Conservation (phyloP, 2,797 vertebrate genomes). For the Podarcis lilfordi region DNA sequence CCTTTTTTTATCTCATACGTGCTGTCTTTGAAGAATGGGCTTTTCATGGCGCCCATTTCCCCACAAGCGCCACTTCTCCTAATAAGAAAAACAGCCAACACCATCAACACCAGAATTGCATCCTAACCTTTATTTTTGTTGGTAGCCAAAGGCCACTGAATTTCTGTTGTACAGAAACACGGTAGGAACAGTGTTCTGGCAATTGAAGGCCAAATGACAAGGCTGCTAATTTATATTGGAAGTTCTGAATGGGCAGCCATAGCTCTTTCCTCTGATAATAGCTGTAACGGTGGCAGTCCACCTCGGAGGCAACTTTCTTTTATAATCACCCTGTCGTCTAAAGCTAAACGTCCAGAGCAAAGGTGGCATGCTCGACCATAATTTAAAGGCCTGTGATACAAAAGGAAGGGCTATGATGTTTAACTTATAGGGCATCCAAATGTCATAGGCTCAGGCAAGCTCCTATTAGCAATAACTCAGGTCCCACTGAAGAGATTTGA, state of each 20-base stretch:
- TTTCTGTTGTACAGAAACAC: slow-evolving; percentile 54
- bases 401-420: slow-evolving; percentile 81
- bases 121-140: slow-evolving; percentile 42
- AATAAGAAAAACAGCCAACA: slow-evolving; percentile 49
- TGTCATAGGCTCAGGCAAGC: slow-evolving; percentile 80
- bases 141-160: slow-evolving; percentile 57
- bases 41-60: not conserved
- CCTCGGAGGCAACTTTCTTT: slow-evolving; percentile 61
- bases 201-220: slow-evolving; percentile 35
- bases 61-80: slow-evolving; percentile 9
- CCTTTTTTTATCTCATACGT: slow-evolving; percentile 26
- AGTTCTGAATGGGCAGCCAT: not conserved
- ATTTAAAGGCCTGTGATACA: slow-evolving; percentile 77
- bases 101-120: slow-evolving; percentile 28
- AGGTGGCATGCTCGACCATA: slow-evolving; percentile 75
- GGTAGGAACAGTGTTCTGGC: slow-evolving; percentile 25
- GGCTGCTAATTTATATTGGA: slow-evolving; percentile 41
- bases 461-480: slow-evolving; percentile 86
- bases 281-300: slow-evolving; percentile 11
- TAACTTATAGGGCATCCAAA: slow-evolving; percentile 85
- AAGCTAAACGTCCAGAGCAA: slow-evolving; percentile 68
- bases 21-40: not conserved
- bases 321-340: slow-evolving; percentile 35
- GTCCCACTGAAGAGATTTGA: slow-evolving; percentile 78
- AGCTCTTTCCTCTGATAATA: slow-evolving; percentile 41